phyloP scores from a whole-genome alignment of 2,797 vertebrate species.

The Megalops cyprinoides region DNA sequence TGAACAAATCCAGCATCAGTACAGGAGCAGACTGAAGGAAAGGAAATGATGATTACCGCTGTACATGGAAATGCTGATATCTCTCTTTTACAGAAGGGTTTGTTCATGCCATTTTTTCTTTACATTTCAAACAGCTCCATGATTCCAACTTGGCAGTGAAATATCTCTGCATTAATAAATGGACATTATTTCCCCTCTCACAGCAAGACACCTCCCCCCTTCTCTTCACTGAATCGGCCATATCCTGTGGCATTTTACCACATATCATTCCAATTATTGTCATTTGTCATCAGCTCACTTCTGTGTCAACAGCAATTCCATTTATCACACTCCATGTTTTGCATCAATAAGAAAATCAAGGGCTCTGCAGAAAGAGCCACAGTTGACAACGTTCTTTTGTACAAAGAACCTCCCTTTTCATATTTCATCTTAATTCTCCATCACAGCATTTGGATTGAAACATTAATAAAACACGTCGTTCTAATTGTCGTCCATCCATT shows the following conservation, averaged over 20 bases:
- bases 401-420: neutral
- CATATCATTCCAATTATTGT: neutral
- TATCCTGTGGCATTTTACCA: neutral
- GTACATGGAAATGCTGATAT: neutral
- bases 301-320: neutral
- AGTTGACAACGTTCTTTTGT: neutral
- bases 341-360: neutral
- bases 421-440: constrained; percentile 17
- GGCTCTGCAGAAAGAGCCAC: neutral
- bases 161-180: neutral
- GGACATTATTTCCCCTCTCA: neutral
- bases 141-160: neutral
- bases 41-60: neutral
- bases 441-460: constrained; percentile 7
- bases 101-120: neutral
- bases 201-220: neutral
- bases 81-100: neutral
- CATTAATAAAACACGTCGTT: constrained; percentile 2
- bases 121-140: neutral
- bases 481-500: neutral
- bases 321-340: neutral
- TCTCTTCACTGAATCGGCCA: neutral
- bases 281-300: neutral
- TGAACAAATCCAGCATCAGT: neutral
- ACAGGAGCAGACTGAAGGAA: neutral